Conservation (phyloP, 23 tunicate genomes). For the Corella eumyota region DNA sequence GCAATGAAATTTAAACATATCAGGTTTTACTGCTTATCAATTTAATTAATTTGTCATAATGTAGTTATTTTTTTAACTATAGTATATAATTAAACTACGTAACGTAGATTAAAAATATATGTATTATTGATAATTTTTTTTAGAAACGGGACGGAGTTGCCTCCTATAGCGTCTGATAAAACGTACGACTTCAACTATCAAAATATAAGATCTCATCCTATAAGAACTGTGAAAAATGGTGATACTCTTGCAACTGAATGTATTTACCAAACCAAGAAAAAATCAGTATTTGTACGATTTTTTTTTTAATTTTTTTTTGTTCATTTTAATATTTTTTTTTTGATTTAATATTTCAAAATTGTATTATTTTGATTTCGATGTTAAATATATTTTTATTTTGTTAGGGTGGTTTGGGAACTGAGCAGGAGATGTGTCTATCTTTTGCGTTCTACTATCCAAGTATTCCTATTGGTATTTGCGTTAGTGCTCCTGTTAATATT, state of each 20-base stretch:
- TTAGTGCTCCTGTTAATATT: neutral
- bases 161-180: constrained; percentile 18
- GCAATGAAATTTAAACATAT: constrained; percentile 19
- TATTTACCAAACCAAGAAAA: constrained; percentile 12
- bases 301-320: too few relatives aligned
- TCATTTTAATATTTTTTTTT: too few relatives aligned
- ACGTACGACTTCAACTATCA: constrained; percentile 52
- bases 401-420: constrained; percentile 14
- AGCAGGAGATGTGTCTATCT: constrained; percentile 21
- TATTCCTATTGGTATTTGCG: neutral
- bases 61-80: too few relatives aligned
- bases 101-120: too few relatives aligned
- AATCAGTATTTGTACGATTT: too few relatives aligned
- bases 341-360: too few relatives aligned
- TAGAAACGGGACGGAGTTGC: constrained; percentile 54
- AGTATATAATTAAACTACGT: too few relatives aligned
- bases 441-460: constrained; percentile 13
- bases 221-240: constrained; percentile 12
- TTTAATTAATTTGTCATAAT: too few relatives aligned
- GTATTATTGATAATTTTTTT: too few relatives aligned
- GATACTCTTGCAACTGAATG: constrained; percentile 21
- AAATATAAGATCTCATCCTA: constrained; percentile 13
- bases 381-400: constrained; percentile 2
- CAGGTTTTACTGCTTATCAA: constrained; percentile 16
- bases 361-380: neutral